phyloP scores from a whole-genome alignment of 2,797 vertebrate genomes.

The Trichosurus vulpecula region DNA sequence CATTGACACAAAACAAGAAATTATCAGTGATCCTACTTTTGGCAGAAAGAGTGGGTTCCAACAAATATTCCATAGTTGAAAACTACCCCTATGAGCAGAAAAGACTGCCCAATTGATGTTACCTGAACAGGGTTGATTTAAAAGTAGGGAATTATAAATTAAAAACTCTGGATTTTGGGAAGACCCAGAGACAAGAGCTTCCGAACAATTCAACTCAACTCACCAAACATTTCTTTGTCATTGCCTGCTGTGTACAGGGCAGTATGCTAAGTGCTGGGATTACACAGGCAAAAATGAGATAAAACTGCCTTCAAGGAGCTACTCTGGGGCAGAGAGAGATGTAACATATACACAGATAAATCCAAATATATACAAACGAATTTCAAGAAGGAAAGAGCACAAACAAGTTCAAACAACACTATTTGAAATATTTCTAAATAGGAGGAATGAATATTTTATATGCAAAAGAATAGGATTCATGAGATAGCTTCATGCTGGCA shows the following conservation, averaged over 20 bases:
- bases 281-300: background rate
- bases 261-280: background rate
- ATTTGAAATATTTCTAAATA: background rate
- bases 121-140: constrained; percentile 5
- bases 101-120: background rate
- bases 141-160: background rate
- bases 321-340: background rate
- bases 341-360: background rate
- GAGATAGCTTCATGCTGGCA: background rate
- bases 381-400: background rate
- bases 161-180: background rate
- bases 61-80: background rate
- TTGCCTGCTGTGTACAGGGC: background rate
- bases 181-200: background rate
- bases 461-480: background rate
- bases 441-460: background rate
- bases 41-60: background rate
- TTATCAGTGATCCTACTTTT: background rate
- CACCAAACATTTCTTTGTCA: background rate
- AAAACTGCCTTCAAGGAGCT: background rate
- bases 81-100: background rate
- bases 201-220: background rate
- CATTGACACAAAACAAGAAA: background rate
- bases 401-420: background rate
- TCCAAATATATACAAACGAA: background rate